Percentiles rank a stretch among this genome's conserved stretches.
These are phyloP conservation scores for Euphydryas editha DNA, from an alignment of 2,888 invertebrate species.

Conservation along the genomic window DNA sequence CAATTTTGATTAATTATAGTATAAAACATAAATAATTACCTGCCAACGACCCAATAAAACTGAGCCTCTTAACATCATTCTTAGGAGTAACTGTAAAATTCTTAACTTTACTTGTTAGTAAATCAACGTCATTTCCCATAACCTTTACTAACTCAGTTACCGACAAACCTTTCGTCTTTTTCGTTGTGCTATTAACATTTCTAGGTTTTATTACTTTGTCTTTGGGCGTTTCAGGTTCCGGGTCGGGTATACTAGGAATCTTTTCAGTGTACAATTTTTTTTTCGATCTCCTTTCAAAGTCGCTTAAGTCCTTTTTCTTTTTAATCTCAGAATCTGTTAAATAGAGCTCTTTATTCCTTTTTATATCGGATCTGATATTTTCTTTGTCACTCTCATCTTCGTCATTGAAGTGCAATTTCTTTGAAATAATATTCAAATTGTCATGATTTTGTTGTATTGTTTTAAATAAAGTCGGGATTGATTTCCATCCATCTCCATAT, in stretches of 20 bases:
- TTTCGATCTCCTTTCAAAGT: constrained; percentile 63
- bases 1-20: no score
- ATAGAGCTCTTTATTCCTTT: constrained; percentile 63
- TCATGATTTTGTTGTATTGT: constrained; percentile 57
- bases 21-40: no score
- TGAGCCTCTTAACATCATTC: constrained; percentile 56
- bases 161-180: constrained; percentile 65
- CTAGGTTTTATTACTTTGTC: constrained; percentile 48
- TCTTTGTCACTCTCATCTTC: constrained; percentile 71
- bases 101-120: constrained; percentile 55
- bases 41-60: constrained; percentile 83
- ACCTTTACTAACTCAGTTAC: constrained; percentile 68
- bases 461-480: constrained; percentile 74
- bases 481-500: constrained; percentile 83
- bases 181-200: constrained; percentile 60
- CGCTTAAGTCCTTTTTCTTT: constrained; percentile 47
- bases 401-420: constrained; percentile 63
- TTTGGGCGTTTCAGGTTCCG: constrained; percentile 55
- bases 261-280: constrained; percentile 72
- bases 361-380: constrained; percentile 60
- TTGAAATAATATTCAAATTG: constrained; percentile 59
- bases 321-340: constrained; percentile 67
- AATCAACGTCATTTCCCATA: constrained; percentile 56
- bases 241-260: constrained; percentile 56
- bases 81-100: constrained; percentile 40